A percentile compares a stretch with the other conserved stretches of the same genome.
phyloP scores from a whole-genome alignment of 2,797 vertebrate species.

The Chaetodon trifasciatus region DNA sequence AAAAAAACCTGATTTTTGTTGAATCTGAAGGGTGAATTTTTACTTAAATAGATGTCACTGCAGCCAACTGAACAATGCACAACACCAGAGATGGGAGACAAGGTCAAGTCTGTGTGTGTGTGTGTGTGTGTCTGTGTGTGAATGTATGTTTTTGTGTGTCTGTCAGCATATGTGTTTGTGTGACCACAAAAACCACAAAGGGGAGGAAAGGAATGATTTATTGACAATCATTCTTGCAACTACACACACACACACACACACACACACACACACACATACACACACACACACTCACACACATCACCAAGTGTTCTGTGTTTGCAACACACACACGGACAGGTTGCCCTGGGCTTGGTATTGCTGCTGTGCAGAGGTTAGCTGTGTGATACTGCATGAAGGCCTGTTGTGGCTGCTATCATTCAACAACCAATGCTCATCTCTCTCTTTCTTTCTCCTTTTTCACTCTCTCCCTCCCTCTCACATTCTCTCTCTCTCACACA shows the following conservation, averaged over 20 bases:
- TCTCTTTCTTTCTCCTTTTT: conserved; percentile 11
- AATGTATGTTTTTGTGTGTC: conserved; percentile 24
- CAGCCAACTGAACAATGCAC: conserved; percentile 62
- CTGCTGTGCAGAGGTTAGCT: conserved; percentile 75
- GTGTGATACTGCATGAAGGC: conserved; percentile 63
- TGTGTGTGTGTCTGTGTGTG: conserved; percentile 33
- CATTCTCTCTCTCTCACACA: background rate
- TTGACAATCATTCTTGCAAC: conserved; percentile 47
- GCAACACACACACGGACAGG: conserved; percentile 18
- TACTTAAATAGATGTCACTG: conserved; percentile 64
- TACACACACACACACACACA: conserved; percentile 5
- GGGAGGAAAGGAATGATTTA: conserved; percentile 53
- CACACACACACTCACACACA: background rate
- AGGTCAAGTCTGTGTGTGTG: conserved; percentile 65
- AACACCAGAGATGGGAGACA: conserved; percentile 58
- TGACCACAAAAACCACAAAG: conserved; percentile 34
- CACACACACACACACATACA: conserved; percentile 8
- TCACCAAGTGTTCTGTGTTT: conserved; percentile 9
- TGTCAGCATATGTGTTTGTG: conserved; percentile 29
- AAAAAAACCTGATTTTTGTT: conserved; percentile 45
- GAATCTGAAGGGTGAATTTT: conserved; percentile 63
- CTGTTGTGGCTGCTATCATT: conserved; percentile 68
- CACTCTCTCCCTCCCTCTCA: conserved; percentile 9
- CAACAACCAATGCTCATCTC: conserved; percentile 54
- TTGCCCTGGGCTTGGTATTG: conserved; percentile 51